A percentile compares a stretch with the other conserved stretches of the same genome.
Evolutionary conservation across 2,888 invertebrate genomes (phyloP).

Genomic region (Endotricha flammealis): DNA sequence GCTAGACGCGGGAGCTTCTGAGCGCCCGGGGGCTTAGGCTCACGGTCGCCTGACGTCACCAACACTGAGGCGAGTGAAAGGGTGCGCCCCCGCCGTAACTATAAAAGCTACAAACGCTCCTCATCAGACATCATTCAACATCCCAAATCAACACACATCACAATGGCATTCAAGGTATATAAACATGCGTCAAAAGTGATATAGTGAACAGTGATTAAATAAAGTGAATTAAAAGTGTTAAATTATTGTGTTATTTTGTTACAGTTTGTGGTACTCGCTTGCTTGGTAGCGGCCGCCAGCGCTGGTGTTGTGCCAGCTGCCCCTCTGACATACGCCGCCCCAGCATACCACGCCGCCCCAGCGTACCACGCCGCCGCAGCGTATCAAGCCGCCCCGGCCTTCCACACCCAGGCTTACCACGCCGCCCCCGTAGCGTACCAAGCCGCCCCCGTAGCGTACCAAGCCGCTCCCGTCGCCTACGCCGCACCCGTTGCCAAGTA

Average conservation of each 20-base stretch:
- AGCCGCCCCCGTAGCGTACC: conserved; percentile 40
- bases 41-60: conserved; percentile 50
- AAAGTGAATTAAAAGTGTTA: conserved; percentile 7
- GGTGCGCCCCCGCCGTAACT: conserved; percentile 57
- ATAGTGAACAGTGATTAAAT: conserved; percentile 3
- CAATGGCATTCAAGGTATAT: conserved; percentile 72
- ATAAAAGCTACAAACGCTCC: conserved; percentile 61
- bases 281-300: conserved; percentile 55
- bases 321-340: conserved; percentile 36
- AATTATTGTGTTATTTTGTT: too few relatives aligned
- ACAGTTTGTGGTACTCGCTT: conserved; percentile 57
- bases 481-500: conserved; percentile 41
- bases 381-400: conserved; percentile 36
- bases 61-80: conserved; percentile 56
- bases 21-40: conserved; percentile 50
- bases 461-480: conserved; percentile 40
- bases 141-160: conserved; percentile 52
- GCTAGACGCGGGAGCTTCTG: conserved; percentile 25
- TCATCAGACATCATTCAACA: conserved; percentile 61
- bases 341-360: conserved; percentile 28
- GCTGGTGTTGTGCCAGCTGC: conserved; percentile 51
- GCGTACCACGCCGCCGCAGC: conserved; percentile 30
- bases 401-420: conserved; percentile 36
- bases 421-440: conserved; percentile 34
- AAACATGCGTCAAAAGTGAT: conserved; percentile 6